phyloP scores from a whole-genome alignment of 1,140 invertebrate species.

The Drosophila virilis region DNA sequence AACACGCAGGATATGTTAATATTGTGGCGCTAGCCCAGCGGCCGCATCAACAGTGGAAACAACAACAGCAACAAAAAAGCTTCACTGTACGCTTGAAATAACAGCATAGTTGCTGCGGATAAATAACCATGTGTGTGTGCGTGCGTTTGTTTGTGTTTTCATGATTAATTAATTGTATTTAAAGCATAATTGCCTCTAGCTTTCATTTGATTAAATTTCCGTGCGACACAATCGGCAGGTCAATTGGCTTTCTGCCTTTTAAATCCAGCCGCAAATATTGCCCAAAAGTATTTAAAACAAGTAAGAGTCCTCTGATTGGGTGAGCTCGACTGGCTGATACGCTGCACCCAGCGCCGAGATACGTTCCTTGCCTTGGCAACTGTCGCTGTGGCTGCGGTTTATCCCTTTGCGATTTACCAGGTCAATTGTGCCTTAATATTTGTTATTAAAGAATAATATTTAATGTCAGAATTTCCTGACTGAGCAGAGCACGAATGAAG shows the following conservation, averaged over 20 bases:
- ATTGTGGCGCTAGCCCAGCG: constrained; percentile 51
- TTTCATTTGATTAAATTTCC: constrained; percentile 82
- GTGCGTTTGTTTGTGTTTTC: constrained; percentile 58
- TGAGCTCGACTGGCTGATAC: no score
- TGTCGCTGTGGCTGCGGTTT: no score
- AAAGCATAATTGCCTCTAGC: constrained; percentile 82
- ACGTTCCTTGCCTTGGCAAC: no score
- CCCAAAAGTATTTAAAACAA: background rate
- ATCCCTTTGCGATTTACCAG: no score
- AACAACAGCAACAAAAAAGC: constrained; percentile 46
- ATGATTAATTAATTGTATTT: constrained; percentile 83
- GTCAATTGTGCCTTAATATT: no score
- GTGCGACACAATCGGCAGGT: constrained; percentile 57
- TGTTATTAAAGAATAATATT: no score
- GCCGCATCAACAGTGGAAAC: constrained; percentile 22
- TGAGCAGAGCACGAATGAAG: no score
- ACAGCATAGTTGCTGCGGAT: constrained; percentile 54
- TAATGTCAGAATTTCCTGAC: no score
- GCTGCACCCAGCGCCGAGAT: no score
- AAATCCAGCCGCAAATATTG: constrained; percentile 42
- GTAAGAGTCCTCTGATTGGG: no score
- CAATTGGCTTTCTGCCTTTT: constrained; percentile 68
- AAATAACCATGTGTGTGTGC: constrained; percentile 30
- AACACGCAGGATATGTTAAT: constrained; percentile 82
- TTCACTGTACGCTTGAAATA: constrained; percentile 71